Evolutionary conservation across 2,113 vertebrate species (phyloP).

Genomic region (Pseudolaguvia tuberculata): DNA sequence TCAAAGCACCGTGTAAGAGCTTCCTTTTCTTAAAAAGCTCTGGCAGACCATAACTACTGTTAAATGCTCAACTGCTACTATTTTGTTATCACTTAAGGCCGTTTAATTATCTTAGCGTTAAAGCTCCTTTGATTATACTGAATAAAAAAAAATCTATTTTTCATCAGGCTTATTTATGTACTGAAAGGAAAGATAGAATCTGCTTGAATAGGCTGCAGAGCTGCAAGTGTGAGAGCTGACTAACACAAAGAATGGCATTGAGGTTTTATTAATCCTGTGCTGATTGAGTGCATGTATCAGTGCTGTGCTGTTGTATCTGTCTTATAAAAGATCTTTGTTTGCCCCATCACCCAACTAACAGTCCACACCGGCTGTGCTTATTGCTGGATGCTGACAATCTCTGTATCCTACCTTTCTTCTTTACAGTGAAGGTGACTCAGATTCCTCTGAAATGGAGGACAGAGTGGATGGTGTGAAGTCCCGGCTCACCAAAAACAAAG

Average conservation of each 20-base stretch:
- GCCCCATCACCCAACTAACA: constrained; percentile 46
- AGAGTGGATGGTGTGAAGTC: constrained; percentile 93
- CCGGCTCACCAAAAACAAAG: constrained; percentile 83
- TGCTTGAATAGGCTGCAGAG: constrained; percentile 27
- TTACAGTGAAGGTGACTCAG: constrained; percentile 84
- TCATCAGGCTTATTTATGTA: constrained; percentile 20
- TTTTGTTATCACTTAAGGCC: constrained; percentile 46
- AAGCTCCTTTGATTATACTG: constrained; percentile 33
- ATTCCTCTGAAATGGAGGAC: constrained; percentile 85
- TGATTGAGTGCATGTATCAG: constrained; percentile 52
- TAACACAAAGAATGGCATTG: constrained; percentile 34
- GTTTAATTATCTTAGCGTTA: constrained; percentile 48
- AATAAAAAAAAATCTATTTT: constrained; percentile 34
- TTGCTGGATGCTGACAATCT: not conserved
- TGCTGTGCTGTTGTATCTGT: constrained; percentile 20
- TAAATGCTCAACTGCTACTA: not conserved
- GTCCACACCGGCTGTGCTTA: not conserved
- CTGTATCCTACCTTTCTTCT: not conserved
- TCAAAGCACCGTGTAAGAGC: not conserved
- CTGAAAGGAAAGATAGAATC: constrained; percentile 3
- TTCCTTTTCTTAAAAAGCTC: not conserved
- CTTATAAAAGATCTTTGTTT: constrained; percentile 32
- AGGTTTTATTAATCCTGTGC: constrained; percentile 36
- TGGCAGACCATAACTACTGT: constrained; percentile 47
- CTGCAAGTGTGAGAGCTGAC: constrained; percentile 23